Base-by-base conservation (phyloP, 2,888 invertebrate species). In the Spialia ferax region DNA sequence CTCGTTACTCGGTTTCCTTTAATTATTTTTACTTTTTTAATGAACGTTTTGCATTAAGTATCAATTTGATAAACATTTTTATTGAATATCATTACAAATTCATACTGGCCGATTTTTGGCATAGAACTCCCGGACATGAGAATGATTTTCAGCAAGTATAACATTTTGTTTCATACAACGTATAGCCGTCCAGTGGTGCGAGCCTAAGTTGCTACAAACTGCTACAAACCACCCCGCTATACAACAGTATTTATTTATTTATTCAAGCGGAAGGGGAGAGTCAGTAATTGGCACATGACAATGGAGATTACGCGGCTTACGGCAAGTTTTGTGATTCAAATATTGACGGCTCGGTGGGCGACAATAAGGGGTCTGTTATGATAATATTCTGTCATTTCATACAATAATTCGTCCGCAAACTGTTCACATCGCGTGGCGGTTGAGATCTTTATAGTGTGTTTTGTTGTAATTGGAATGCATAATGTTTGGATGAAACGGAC, bases 211-310 rank as follows among this genome's bases (percentile, higher is more conserved):
- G 23, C 22, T 50, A 20, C 50, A 65, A 65, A 65, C 50, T 50
- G 23, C 22, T 50, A 20, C 50, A 65, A 65, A 65, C 50, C 65
- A 50, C 50, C 65, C 57, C 45, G 65, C 42, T 65, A 38, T 87
- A 86, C 83, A 76, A 84, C 82, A 85, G 88, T 89, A 89, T 88
- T 88, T 89, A 89, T 88, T 88, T 88, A 90, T 88, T 89, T 88
- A 89, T 89, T 89, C 86, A 87, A 83, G 86, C 91, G 91, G 91
- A 93, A 92, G 91, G 93, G 93, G 90, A 89, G 91, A 90, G 86
- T 77, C 81, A 50, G 86, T 93, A 93, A 93, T 93, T 93, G 93
- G 93, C 88, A 79, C 83, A 77, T 80, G 79, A 93, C 92, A 93
- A 93, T 91, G 82, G 91, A 88, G 93, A 92, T 93, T 91, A 93